These are phyloP conservation scores for Catharus ustulatus DNA, from an alignment of 2,797 vertebrate species.

Conservation along the genomic window DNA sequence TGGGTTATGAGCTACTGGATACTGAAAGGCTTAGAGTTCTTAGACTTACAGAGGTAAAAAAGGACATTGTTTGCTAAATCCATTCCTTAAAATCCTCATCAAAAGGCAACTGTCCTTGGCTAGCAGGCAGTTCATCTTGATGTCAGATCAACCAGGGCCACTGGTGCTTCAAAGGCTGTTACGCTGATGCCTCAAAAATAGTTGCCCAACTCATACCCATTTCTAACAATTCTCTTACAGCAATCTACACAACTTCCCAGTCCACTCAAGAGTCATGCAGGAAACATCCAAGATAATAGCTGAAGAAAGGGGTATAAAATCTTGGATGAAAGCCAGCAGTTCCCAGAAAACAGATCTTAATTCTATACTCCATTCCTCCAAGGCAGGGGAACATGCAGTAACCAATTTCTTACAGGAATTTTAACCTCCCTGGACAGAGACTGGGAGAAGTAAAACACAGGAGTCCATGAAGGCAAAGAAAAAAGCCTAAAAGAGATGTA, in stretches of 20 bases:
- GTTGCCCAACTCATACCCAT: not conserved
- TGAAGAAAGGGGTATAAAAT: not conserved
- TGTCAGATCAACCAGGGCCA: not conserved
- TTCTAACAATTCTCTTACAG: not conserved
- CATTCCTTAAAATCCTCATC: not conserved
- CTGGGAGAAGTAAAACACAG: not conserved
- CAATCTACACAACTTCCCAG: not conserved
- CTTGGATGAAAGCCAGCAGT: not conserved
- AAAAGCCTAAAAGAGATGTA: not conserved
- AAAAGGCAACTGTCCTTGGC: not conserved
- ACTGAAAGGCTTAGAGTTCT: not conserved
- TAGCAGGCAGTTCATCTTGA: not conserved
- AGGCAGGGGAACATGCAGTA: not conserved
- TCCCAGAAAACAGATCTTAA: conserved; percentile 10
- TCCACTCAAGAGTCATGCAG: not conserved
- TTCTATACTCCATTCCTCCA: not conserved
- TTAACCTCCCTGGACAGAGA: not conserved
- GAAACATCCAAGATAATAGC: not conserved
- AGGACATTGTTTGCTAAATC: not conserved
- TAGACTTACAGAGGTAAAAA: not conserved
- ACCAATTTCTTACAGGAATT: not conserved
- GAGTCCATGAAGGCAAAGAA: not conserved
- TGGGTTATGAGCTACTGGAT: not conserved
- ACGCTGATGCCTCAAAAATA: not conserved
- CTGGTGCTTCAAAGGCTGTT: not conserved